phyloP scores from a whole-genome alignment of 1,140 invertebrate species.

The Drosophila takahashii region DNA sequence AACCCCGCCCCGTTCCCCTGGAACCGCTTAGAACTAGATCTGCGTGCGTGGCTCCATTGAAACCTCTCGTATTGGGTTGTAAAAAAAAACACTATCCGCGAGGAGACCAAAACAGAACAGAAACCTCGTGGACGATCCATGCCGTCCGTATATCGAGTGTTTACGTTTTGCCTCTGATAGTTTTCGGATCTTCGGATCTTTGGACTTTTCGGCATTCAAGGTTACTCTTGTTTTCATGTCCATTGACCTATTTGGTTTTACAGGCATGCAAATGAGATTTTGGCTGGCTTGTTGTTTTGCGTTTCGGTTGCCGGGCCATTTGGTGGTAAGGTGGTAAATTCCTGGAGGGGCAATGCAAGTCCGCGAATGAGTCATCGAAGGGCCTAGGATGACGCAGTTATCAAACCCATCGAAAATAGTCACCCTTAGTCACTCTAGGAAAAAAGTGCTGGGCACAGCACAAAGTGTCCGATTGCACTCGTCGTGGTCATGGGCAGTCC shows the following conservation, averaged over 20 bases:
- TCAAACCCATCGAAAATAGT: background rate
- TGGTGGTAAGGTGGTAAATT: background rate
- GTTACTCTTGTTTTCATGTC: conserved; percentile 83
- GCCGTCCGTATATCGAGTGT: conserved; percentile 44
- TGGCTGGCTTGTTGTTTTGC: conserved; percentile 14
- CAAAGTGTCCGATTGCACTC: conserved; percentile 19
- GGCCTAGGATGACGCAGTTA: conserved; percentile 4
- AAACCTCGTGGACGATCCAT: conserved; percentile 49
- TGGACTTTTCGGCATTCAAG: conserved; percentile 60
- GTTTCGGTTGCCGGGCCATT: background rate
- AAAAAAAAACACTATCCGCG: conserved; percentile 15
- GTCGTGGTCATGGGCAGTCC: conserved; percentile 10
- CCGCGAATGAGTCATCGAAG: background rate
- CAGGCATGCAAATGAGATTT: conserved; percentile 52
- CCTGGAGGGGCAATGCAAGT: background rate
- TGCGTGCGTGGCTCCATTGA: conserved; percentile 56
- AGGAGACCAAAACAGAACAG: conserved; percentile 41
- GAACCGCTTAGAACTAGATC: conserved; percentile 23
- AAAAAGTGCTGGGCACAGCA: conserved; percentile 4
- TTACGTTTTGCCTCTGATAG: conserved; percentile 69
- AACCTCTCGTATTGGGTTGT: conserved; percentile 34
- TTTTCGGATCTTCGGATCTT: conserved; percentile 18
- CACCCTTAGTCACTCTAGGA: conserved; percentile 14
- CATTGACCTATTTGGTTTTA: conserved; percentile 78
- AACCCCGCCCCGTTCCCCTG: background rate